Percentiles rank a stretch among this genome's conserved stretches.
Evolutionary conservation across 2,113 vertebrate genomes (phyloP).

Genomic region (Ceuthmochares aereus): DNA sequence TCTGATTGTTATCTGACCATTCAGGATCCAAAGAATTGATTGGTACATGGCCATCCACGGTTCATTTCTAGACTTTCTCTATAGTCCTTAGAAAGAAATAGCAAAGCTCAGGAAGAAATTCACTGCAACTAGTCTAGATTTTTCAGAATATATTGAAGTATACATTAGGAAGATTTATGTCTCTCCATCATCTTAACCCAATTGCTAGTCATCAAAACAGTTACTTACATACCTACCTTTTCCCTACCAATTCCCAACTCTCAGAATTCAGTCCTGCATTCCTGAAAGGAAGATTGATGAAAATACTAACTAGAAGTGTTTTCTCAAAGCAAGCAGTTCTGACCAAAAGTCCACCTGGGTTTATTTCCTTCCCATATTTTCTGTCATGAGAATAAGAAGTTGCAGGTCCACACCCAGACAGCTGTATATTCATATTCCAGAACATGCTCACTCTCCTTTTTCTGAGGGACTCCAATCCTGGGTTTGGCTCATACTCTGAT

Average conservation of each 20-base stretch:
- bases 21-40: neutral
- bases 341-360: neutral
- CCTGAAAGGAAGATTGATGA: neutral
- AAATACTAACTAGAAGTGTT: neutral
- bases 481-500: neutral
- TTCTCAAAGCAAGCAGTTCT: neutral
- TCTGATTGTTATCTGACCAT: neutral
- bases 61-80: neutral
- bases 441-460: fast-evolving
- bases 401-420: neutral
- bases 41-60: neutral
- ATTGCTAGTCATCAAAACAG: neutral
- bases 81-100: neutral
- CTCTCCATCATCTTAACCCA: neutral
- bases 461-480: neutral
- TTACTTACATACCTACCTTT: neutral
- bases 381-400: neutral
- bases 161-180: neutral
- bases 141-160: neutral
- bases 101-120: neutral
- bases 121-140: neutral
- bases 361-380: neutral
- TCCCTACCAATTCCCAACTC: neutral
- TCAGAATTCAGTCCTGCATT: neutral
- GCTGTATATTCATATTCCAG: neutral